phyloP scores from a whole-genome alignment of 1,140 invertebrate species.

The Euura saliciscinereae region DNA sequence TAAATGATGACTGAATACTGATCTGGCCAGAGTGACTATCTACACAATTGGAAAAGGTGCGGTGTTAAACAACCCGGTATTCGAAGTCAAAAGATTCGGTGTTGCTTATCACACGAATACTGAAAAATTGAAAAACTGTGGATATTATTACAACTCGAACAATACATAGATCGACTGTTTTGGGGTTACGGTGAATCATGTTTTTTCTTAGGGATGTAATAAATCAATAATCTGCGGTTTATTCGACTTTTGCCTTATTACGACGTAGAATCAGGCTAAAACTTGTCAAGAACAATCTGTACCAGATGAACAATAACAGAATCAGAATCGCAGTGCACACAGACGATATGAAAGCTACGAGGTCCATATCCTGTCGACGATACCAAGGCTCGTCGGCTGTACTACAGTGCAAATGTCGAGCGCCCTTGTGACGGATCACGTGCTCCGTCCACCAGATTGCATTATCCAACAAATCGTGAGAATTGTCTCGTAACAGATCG shows the following conservation, averaged over 20 bases:
- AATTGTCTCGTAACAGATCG: conserved; percentile 43
- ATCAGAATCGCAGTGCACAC: background rate
- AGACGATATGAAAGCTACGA: conserved; percentile 41
- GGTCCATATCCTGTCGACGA: conserved; percentile 57
- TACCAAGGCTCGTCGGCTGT: conserved; percentile 49
- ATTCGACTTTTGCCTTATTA: background rate
- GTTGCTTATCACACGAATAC: too few relatives aligned
- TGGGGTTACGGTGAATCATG: too few relatives aligned
- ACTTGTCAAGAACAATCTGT: background rate
- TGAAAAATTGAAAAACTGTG: too few relatives aligned
- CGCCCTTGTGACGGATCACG: conserved; percentile 54
- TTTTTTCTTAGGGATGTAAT: too few relatives aligned
- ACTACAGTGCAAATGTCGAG: conserved; percentile 45
- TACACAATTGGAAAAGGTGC: too few relatives aligned
- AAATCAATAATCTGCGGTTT: too few relatives aligned
- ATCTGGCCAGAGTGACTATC: too few relatives aligned
- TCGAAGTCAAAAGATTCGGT: too few relatives aligned
- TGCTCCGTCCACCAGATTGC: conserved; percentile 62
- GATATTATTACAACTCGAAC: too few relatives aligned
- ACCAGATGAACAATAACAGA: background rate
- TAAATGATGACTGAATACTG: too few relatives aligned
- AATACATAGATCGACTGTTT: too few relatives aligned
- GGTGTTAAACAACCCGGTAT: too few relatives aligned
- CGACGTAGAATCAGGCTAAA: background rate
- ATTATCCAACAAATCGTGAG: conserved; percentile 39